These are phyloP conservation scores for Allacma fusca DNA, from an alignment of 2,888 invertebrate species.

Conservation along the genomic window DNA sequence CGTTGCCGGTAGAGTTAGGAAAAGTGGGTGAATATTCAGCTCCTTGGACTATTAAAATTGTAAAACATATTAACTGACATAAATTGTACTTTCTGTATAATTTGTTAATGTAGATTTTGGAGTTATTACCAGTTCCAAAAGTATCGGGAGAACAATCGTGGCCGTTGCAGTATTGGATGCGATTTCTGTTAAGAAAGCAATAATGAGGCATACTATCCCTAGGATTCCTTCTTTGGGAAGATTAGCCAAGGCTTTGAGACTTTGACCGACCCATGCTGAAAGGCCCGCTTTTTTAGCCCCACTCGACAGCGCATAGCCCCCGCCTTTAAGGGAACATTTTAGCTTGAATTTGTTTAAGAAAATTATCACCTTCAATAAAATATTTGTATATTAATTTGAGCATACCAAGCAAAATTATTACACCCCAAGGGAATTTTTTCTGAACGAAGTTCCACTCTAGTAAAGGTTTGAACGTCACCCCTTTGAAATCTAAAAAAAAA, in stretches of 20 bases:
- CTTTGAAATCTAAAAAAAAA: conserved; percentile 22
- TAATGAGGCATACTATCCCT: conserved; percentile 32
- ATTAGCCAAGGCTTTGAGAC: conserved; percentile 30
- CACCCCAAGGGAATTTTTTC: conserved; percentile 84
- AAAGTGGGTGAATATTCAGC: conserved; percentile 81
- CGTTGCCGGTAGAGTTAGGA: conserved; percentile 87
- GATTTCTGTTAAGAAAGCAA: conserved; percentile 70
- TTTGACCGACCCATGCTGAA: conserved; percentile 75
- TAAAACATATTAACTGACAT: too few species aligned
- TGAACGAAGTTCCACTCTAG: conserved; percentile 79
- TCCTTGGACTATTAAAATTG: conserved; percentile 71
- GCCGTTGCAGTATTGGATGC: conserved; percentile 91
- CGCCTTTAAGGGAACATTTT: too few species aligned
- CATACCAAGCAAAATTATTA: conserved; percentile 56
- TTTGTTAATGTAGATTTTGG: too few species aligned
- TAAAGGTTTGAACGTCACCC: conserved; percentile 41
- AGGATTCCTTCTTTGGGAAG: conserved; percentile 36
- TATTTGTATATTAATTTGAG: too few species aligned
- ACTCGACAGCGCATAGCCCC: conserved; percentile 89
- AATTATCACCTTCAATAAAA: too few species aligned
- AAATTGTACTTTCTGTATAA: too few species aligned
- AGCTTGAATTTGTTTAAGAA: too few species aligned
- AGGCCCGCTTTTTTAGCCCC: conserved; percentile 83
- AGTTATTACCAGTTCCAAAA: conserved; percentile 84
- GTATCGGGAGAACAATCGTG: conserved; percentile 84